A percentile compares a stretch with the other conserved stretches of the same genome.
These are phyloP conservation scores for Anarrhichthys ocellatus DNA, from an alignment of 2,113 vertebrate genomes.

Conservation along the genomic window DNA sequence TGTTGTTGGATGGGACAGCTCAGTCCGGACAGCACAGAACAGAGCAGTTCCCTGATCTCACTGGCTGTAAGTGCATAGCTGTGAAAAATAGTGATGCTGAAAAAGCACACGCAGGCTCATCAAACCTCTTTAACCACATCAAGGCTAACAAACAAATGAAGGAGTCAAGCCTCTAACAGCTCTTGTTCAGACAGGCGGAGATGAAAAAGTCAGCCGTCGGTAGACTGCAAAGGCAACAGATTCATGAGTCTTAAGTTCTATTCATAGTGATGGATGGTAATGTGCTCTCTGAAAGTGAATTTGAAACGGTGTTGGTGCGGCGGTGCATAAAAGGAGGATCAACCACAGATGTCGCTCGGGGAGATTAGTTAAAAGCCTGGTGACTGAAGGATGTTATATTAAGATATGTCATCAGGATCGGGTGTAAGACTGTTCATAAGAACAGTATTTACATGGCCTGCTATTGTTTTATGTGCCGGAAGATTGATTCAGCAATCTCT, in stretches of 20 bases:
- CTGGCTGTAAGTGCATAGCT: background rate
- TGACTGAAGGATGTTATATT: background rate
- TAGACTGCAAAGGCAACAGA: constrained; percentile 1
- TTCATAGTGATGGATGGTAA: constrained; percentile 1
- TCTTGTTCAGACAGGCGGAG: background rate
- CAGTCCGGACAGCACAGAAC: background rate
- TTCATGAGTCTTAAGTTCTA: background rate
- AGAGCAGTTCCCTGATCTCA: background rate
- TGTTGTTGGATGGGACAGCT: background rate
- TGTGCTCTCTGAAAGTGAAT: background rate
- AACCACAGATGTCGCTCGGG: background rate
- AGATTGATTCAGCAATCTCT: background rate
- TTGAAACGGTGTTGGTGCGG: background rate
- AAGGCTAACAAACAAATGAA: constrained; percentile 30
- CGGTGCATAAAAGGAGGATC: background rate
- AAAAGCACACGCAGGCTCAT: constrained; percentile 4
- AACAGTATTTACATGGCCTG: background rate
- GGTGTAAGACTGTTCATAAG: no score
- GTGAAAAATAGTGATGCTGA: background rate
- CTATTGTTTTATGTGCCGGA: background rate
- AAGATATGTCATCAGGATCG: background rate
- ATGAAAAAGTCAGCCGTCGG: constrained; percentile 4
- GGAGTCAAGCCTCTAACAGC: background rate
- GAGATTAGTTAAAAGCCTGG: background rate
- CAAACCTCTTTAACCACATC: background rate